Base-by-base conservation (phyloP, 2,888 invertebrate species). In the Andricus curvator region DNA sequence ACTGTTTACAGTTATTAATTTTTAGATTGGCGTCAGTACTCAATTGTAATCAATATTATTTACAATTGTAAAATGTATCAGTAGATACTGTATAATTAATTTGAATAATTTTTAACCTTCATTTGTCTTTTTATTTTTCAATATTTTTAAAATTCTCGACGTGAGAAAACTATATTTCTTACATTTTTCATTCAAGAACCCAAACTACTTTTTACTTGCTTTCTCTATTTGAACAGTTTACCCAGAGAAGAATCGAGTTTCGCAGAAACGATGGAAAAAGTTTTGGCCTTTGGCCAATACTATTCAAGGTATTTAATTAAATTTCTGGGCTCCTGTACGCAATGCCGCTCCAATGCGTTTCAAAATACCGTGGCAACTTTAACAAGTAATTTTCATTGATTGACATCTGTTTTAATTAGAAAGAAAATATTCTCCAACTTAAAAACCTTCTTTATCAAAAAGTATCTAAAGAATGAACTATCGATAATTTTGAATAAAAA, bases 301-400 rank as follows among this genome's bases (percentile, higher is more conserved):
- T 70, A 70, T 70, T 51, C 51, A 17, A 29, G 70, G 70, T 70
- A 70, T 70, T 70, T 70, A 70, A 70, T 70, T 70, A 70, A 70
- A 70, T 70, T 70, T 70, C 70, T 48, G 51, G 70, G 70, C 20
- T 70, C 29, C 51, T 70, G 44, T 68, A 70, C 70, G 70, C 67
- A 67, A 41, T 41, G 33, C 37, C 67, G 67, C 70, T 44, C 9
- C 68, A 41, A 44, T 48, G 70, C 48, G 70, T 70, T 70, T 51
- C 20, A 48, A 51, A 70, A 48, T 70, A 29, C 70, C 25, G 70
- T 37, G 29, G 48, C 44, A 29, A 70, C 48, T 70, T 25, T 9
- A 70, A 70, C 48, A 70, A 51, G 70, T 70, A 70, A 70, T 70
- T 70, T 70, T 70, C 70, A 70, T 48, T 70, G 70, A 70, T 29